Conservation (phyloP, 1,140 invertebrate species). For the Zaprionus inermis region DNA sequence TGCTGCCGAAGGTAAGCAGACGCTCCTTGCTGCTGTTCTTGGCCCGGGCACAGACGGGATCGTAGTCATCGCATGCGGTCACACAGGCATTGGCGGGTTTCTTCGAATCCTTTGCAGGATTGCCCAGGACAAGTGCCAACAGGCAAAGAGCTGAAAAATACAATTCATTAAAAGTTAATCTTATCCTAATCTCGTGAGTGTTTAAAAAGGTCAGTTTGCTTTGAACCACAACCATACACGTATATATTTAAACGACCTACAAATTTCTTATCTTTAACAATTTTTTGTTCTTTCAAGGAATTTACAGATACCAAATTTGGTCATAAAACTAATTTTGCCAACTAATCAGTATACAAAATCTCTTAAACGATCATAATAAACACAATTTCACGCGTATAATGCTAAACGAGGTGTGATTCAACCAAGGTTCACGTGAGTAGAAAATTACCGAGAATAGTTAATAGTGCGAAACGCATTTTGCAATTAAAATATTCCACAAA, state of each 20-base stretch:
- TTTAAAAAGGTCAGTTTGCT: constrained; percentile 31
- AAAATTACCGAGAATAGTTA: constrained; percentile 66
- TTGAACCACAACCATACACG: neutral
- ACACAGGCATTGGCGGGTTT: constrained; percentile 43
- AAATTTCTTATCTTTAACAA: too few relatives aligned
- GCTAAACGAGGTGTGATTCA: neutral
- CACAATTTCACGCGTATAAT: neutral
- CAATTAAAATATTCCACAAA: constrained; percentile 60
- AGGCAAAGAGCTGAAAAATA: constrained; percentile 59
- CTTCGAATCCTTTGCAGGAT: constrained; percentile 70
- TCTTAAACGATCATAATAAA: neutral
- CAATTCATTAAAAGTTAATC: neutral
- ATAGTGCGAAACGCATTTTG: constrained; percentile 73
- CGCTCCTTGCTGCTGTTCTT: constrained; percentile 77
- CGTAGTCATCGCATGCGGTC: constrained; percentile 61
- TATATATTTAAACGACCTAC: neutral
- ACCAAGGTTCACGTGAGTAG: neutral
- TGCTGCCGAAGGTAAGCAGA: constrained; percentile 73
- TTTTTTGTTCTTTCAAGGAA: neutral
- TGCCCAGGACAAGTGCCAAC: constrained; percentile 54
- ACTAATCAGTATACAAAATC: neutral
- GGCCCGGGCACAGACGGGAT: constrained; percentile 70
- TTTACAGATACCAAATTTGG: neutral
- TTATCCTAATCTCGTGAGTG: constrained; percentile 10
- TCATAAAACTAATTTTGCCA: neutral